Conservation (phyloP, 1,140 invertebrate genomes). For the Babylonia areolata region DNA sequence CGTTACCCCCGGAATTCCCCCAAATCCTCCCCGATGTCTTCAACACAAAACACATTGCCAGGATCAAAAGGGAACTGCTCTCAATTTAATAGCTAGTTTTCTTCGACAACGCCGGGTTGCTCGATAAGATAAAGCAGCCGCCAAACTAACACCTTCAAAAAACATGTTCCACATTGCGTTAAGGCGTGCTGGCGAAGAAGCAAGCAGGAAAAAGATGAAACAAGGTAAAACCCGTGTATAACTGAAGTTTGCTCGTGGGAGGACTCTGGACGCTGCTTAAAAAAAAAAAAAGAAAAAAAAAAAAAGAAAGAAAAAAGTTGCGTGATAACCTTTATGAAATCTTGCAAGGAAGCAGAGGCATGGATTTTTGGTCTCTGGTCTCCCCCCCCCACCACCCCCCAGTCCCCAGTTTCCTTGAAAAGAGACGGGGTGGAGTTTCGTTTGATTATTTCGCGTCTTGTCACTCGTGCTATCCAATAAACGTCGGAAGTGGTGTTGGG, state of each 20-base stretch:
- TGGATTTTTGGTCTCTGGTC: too few species aligned
- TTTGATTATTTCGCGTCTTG: conserved; percentile 5
- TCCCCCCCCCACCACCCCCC: too few species aligned
- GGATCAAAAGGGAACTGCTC: neutral
- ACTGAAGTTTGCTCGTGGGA: neutral
- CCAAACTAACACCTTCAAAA: neutral
- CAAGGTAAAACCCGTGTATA: neutral
- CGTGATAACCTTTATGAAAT: conserved; percentile 8
- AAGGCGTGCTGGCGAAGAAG: too few species aligned
- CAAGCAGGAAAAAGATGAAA: conserved; percentile 1
- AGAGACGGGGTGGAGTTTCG: neutral
- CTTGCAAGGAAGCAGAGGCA: neutral
- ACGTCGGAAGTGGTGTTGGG: neutral
- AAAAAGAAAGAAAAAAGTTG: too few species aligned
- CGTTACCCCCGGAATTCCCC: too few species aligned
- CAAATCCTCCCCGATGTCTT: too few species aligned
- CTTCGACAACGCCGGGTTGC: neutral
- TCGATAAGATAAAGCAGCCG: neutral
- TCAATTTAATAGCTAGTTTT: conserved; percentile 5
- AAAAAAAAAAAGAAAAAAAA: too few species aligned
- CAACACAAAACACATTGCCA: neutral
- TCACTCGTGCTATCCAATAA: neutral
- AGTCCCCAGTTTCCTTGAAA: too few species aligned
- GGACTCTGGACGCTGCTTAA: too few species aligned
- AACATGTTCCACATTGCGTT: neutral